These are phyloP conservation scores for Druon quercuslanigerum DNA, from an alignment of 1,140 invertebrate species.

Conservation along the genomic window DNA sequence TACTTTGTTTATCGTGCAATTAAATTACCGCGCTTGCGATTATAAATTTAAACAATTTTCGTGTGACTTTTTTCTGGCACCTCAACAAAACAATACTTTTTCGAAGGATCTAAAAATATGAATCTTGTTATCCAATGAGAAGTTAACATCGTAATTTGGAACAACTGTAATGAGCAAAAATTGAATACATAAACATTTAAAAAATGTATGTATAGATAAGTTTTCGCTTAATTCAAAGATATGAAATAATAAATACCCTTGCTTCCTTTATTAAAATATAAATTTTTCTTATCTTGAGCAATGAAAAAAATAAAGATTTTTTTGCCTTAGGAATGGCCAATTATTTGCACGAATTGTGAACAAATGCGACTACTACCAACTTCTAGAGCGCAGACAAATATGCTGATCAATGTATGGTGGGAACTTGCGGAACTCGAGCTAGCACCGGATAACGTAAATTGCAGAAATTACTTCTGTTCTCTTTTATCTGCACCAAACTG, in stretches of 20 bases:
- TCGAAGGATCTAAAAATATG: not conserved
- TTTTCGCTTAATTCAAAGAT: too few relatives aligned
- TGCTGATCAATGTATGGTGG: constrained; percentile 44
- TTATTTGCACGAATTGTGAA: constrained; percentile 26
- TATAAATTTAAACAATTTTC: not conserved
- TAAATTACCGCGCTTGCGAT: not conserved
- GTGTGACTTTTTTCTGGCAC: not conserved
- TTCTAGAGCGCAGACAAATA: constrained; percentile 45
- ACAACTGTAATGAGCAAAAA: not conserved
- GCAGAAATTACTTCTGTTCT: constrained; percentile 44
- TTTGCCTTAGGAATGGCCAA: not conserved
- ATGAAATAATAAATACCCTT: too few relatives aligned
- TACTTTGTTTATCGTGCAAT: constrained; percentile 15
- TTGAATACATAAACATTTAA: not conserved
- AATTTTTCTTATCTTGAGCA: too few relatives aligned
- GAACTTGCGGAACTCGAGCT: constrained; percentile 38
- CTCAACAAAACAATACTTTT: constrained; percentile 8
- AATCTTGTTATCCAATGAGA: not conserved
- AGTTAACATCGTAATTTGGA: not conserved
- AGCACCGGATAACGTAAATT: constrained; percentile 44
- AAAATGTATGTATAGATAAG: too few relatives aligned
- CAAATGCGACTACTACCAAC: constrained; percentile 33
- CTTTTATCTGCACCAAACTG: constrained; percentile 3
- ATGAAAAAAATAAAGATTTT: too few relatives aligned
- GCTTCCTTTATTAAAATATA: too few relatives aligned